A percentile compares a stretch with the other conserved stretches of the same genome.
Evolutionary conservation across 2,888 invertebrate species (phyloP).

Genomic region (Machimus rusticus): DNA sequence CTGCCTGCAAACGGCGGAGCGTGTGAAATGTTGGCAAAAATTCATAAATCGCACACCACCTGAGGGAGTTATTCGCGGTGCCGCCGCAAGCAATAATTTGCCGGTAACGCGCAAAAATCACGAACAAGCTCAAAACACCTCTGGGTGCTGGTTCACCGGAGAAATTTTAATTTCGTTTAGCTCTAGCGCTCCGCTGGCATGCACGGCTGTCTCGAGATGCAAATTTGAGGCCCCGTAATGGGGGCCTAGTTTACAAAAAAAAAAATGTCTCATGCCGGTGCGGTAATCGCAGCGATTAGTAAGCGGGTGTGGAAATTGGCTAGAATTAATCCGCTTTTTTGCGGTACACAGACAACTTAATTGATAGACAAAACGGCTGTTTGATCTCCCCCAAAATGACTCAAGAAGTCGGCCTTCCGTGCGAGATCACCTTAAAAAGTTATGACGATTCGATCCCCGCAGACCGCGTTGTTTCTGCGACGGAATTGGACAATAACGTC

Average conservation of each 20-base stretch:
- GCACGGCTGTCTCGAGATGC: not conserved
- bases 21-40: not conserved
- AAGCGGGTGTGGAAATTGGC: conserved; percentile 14
- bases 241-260: not conserved
- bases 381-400: not conserved
- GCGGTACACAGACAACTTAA: not conserved
- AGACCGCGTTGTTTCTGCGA: not conserved
- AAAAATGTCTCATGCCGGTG: not conserved
- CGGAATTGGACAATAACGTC: not conserved
- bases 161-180: conserved; percentile 11
- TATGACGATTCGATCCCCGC: not conserved
- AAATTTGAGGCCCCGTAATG: not conserved
- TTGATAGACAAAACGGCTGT: not conserved
- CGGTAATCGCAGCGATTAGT: conserved; percentile 2
- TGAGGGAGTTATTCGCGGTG: not conserved
- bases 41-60: not conserved
- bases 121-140: not conserved
- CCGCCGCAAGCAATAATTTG: not conserved
- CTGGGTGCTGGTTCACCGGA: not conserved
- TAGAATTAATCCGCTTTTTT: not conserved
- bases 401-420: not conserved
- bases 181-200: not conserved
- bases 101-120: conserved; percentile 6
- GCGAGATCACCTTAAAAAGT: not conserved
- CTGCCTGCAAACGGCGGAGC: not conserved